Percentiles rank a stretch among this genome's conserved stretches.
phyloP scores from a whole-genome alignment of 1,140 invertebrate species.

The Oppia nitens region DNA sequence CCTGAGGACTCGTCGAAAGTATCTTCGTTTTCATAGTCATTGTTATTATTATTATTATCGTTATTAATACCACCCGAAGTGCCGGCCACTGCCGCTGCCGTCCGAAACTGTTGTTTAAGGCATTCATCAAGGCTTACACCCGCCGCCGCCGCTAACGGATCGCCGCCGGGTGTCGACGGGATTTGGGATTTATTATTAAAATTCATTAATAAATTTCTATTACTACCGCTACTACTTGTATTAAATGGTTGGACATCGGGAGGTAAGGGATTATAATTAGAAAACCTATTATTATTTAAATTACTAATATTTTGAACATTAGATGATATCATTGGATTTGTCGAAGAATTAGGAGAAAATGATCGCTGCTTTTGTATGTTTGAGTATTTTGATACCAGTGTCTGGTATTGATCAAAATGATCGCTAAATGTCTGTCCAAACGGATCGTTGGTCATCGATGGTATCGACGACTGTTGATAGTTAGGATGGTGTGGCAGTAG shows the following conservation, averaged over 20 bases:
- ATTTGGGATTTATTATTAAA: no score
- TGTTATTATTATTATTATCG: conserved; percentile 31
- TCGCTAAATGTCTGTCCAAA: conserved; percentile 38
- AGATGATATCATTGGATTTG: background rate
- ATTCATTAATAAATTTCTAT: no score
- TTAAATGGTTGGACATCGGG: background rate
- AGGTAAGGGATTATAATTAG: background rate
- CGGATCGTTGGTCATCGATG: background rate
- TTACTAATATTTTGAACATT: background rate
- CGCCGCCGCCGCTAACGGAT: background rate
- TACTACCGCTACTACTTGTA: background rate
- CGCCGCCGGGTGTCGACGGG: no score
- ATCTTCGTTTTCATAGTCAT: background rate
- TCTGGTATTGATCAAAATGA: conserved; percentile 66
- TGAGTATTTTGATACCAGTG: background rate
- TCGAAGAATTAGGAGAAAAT: background rate
- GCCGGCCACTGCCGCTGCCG: conserved; percentile 55
- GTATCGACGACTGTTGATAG: background rate
- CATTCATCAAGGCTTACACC: background rate
- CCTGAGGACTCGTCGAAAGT: background rate
- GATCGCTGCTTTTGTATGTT: background rate
- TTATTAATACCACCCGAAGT: conserved; percentile 51
- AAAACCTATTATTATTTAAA: background rate
- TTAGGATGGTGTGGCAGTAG: conserved; percentile 1
- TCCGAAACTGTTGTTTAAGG: conserved; percentile 28